Conservation (phyloP, 92 coral and sea anemone species). For the Virgularia gustaviana region DNA sequence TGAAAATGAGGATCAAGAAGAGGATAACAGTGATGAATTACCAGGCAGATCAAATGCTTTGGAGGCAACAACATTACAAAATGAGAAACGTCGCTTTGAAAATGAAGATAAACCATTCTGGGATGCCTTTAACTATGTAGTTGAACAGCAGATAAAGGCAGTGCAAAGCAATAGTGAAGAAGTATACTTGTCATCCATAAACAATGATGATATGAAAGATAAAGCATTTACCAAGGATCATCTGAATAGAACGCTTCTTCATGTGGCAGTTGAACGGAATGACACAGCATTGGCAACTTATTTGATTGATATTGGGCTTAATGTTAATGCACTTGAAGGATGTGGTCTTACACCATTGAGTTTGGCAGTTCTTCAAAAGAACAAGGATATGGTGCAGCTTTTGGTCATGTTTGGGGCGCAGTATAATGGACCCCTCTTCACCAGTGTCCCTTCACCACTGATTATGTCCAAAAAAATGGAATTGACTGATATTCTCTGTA, state of each 20-base stretch:
- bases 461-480: constrained; percentile 25
- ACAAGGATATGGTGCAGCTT: constrained; percentile 1
- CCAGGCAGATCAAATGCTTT: neutral
- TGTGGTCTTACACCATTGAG: constrained; percentile 38
- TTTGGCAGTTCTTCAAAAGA: constrained; percentile 35
- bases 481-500: neutral
- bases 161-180: constrained; percentile 22
- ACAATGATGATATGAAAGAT: neutral
- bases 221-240: constrained; percentile 22
- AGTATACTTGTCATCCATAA: constrained; percentile 9
- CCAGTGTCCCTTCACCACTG: constrained; percentile 27
- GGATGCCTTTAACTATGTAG: constrained; percentile 24
- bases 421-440: constrained; percentile 17
- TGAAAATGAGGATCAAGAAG: neutral
- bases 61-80: constrained; percentile 2
- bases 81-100: constrained; percentile 41
- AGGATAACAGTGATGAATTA: constrained; percentile 1
- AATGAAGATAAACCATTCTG: constrained; percentile 37
- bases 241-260: constrained; percentile 18
- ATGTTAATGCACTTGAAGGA: constrained; percentile 27
- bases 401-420: constrained; percentile 29
- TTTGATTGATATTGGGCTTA: constrained; percentile 34
- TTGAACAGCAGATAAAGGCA: neutral
- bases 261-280: constrained; percentile 39
- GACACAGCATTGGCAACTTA: constrained; percentile 24